Base-by-base conservation (phyloP, 2,797 vertebrate genomes). In the Darevskia nairensis region DNA sequence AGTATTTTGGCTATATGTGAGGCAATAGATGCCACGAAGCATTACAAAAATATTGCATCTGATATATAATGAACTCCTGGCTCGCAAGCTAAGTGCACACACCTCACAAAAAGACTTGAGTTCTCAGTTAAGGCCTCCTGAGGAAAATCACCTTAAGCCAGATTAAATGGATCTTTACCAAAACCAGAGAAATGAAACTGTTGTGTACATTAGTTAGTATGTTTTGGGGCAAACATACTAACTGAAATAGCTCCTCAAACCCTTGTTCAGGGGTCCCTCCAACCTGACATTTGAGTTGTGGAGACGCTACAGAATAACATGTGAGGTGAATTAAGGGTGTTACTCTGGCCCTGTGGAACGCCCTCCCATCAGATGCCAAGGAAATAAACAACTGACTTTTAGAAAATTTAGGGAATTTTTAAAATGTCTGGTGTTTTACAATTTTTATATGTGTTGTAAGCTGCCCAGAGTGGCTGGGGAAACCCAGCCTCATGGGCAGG, bases 61-160 rank as follows among this genome's bases (percentile, higher is more conserved):
- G 59, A 64, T 13, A 19, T 69, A 41, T 32, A 69, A 50, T 32
- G 41, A 90, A 35, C n/a, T 82, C 23, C 3, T 46, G 39, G 39
- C 80, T 90, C 55, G 50, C 72, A 61, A 23, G 19, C 0, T 44
- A 59, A 80, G 9, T 50, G 46, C 46, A 75, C 35, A 82, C 35
- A 75, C 23, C 41, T 89, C 89, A 46, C 75, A 87, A 80, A 91
- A 92, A 80, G 15, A 0, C 82, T 35, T 66, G 50, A 61, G 61
- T 92, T 92, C 82, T 61, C 46, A 81, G 23, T 27, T 32, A 46
- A 68, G 85, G 66, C 81, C 80, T 83, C 61, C 88, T 82, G 81
- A 86, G 84, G 89, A 90, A 50, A 79, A 10, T 13, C 82, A 76
- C 0, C 1, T 85, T 46, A 86, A 93, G 91, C 61, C 90, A 89